Conservation (phyloP, 92 coral and sea anemone species). For the Parazoanthus swiftii region DNA sequence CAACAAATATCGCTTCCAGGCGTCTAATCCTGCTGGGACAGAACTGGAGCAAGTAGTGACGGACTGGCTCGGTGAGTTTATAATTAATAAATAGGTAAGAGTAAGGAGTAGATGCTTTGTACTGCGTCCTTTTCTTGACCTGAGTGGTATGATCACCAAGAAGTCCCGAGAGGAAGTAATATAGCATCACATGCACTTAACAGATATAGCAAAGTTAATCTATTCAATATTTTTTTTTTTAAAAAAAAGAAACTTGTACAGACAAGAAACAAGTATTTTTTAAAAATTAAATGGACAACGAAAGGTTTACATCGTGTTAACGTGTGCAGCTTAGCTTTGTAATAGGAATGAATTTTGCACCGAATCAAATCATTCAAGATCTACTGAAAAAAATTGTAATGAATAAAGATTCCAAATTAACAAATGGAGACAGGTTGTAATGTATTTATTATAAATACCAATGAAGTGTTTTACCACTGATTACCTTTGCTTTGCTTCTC, state of each 20-base stretch:
- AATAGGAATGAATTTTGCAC: too few species aligned
- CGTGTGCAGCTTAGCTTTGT: not conserved
- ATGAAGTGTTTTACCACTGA: not conserved
- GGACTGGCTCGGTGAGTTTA: constrained; percentile 28
- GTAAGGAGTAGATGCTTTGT: too few species aligned
- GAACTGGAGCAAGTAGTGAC: constrained; percentile 35
- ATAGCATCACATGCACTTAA: not conserved
- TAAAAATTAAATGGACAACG: too few species aligned
- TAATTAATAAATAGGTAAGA: not conserved
- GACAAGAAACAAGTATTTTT: too few species aligned
- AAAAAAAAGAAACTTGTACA: too few species aligned
- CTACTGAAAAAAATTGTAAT: too few species aligned
- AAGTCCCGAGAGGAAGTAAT: too few species aligned
- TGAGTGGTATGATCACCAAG: too few species aligned
- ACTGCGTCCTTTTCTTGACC: too few species aligned
- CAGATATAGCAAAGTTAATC: not conserved
- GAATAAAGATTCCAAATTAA: too few species aligned
- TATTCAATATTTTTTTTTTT: not conserved
- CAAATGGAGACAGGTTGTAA: not conserved
- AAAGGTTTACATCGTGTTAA: too few species aligned
- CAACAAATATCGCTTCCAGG: not conserved
- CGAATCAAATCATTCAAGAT: not conserved
- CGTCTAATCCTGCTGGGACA: constrained; percentile 29
- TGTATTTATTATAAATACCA: not conserved
- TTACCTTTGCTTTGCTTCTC: not conserved